Conservation (phyloP, 2,797 vertebrate species). For the Allobates femoralis region DNA sequence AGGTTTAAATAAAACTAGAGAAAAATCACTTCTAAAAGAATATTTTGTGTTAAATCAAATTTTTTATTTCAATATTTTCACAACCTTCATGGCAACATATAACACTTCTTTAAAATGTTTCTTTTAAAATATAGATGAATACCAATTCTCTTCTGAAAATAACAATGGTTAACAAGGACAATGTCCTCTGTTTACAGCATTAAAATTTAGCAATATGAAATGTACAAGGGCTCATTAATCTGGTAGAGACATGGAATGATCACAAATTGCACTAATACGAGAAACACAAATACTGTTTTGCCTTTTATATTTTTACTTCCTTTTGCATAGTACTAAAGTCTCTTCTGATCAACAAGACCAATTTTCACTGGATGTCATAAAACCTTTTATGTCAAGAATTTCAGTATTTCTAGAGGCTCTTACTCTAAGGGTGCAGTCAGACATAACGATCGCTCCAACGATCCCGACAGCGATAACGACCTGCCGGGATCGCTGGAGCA, state of each 20-base stretch:
- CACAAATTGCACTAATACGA: neutral
- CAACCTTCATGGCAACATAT: neutral
- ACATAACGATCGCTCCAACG: too few relatives aligned
- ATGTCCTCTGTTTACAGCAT: neutral
- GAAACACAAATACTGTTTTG: conserved; percentile 8
- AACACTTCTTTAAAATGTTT: conserved; percentile 10
- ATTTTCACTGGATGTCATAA: neutral
- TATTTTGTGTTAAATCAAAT: neutral
- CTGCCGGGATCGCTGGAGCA: too few relatives aligned
- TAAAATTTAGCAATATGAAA: conserved; percentile 1
- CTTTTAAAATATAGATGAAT: conserved; percentile 3
- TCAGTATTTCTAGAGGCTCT: too few relatives aligned
- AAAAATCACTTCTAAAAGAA: neutral
- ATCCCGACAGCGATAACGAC: too few relatives aligned
- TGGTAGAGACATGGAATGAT: neutral
- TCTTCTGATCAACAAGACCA: neutral
- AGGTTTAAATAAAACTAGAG: neutral
- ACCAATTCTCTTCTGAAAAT: neutral
- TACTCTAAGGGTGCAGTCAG: too few relatives aligned
- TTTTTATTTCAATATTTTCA: conserved; percentile 24
- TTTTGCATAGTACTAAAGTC: conserved; percentile 1
- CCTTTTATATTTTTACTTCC: neutral
- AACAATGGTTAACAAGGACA: neutral
- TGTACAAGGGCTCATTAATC: neutral
- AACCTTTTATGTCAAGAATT: neutral